phyloP scores from a whole-genome alignment of 2,113 vertebrate species.

The Tonatia bakeri region DNA sequence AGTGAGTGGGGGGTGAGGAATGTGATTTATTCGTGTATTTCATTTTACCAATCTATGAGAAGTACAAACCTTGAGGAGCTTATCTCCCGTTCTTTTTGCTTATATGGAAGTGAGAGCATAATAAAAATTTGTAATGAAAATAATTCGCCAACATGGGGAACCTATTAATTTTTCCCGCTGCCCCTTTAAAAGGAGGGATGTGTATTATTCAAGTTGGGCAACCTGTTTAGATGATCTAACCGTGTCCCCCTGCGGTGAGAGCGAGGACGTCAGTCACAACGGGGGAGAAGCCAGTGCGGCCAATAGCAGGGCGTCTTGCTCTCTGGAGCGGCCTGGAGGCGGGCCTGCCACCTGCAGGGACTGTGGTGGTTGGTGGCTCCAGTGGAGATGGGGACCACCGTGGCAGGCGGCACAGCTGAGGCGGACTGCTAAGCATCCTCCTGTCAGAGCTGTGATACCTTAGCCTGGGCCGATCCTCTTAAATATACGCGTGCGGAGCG shows the following conservation, averaged over 20 bases:
- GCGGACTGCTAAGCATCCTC: background rate
- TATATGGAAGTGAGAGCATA: background rate
- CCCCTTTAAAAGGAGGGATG: background rate
- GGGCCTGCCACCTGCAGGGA: background rate
- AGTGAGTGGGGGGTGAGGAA: background rate
- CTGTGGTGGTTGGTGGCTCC: accelerated
- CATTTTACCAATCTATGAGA: background rate
- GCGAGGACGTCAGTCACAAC: background rate
- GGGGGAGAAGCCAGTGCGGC: background rate
- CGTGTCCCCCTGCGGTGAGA: accelerated
- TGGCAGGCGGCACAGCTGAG: background rate
- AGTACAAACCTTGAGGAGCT: background rate
- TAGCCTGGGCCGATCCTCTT: background rate
- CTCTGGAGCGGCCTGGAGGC: background rate
- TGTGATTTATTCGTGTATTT: background rate
- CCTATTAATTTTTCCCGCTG: background rate
- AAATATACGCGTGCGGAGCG: background rate
- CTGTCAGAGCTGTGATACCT: background rate
- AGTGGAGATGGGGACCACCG: background rate
- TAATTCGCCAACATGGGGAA: background rate
- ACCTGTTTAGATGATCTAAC: background rate
- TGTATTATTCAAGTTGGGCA: background rate
- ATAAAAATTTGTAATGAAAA: background rate
- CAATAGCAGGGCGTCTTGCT: background rate
- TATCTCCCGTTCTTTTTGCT: background rate